Evolutionary conservation across 1,140 invertebrate genomes (phyloP), one percentile per base, ranked within the genome.

Genomic region (Pseudomyrmex gracilis): DNA sequence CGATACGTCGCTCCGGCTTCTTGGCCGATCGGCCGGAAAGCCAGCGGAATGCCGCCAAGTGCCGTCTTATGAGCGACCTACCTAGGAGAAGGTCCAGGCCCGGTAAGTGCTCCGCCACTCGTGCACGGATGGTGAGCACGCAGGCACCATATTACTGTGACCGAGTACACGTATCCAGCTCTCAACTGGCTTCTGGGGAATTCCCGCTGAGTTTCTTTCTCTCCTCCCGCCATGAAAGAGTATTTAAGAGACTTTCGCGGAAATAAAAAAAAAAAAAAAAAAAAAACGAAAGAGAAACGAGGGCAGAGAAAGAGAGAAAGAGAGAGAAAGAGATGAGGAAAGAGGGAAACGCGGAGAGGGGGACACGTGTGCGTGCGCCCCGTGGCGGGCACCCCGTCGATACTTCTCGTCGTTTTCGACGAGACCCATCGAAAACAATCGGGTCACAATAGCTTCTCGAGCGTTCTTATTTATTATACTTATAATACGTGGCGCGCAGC

Each of bases 381-480:
- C 84, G 70, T 87, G 66, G 85, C 68, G 88, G 64, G 76, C 83
- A 86, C 88, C 85, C 86, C 51, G 82, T 77, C 71, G 86, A 88
- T 71, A 83, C 77, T 45, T 78, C 80, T 87, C 82, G 84, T 86
- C 84, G 88, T 89, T 85, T 86, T 88, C 86, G 80, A 86, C 74
- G 82, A 85, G 83, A 64, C 63, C 53, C 58, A 85, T 89, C 70
- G 77, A 90, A 90, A 90, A 90, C 89, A 90, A 90, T 90, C 84
- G 66, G 24, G 61, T 12, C 9, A 89, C 89, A 90, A 90, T 89
- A 64, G 86, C 64, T 64, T 78, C 82, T 89, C 63, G 77, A 90
- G 63, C 88, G 66, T 87, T 89, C 86, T 89, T 87, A 90, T 85
- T 90, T 90, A 87, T 90, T 88, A 88, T 88, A 88, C 87, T 88